Evolutionary conservation across 2,888 invertebrate genomes (phyloP), one percentile per base, ranked within the genome.

Genomic region (Notodonta dromedarius): DNA sequence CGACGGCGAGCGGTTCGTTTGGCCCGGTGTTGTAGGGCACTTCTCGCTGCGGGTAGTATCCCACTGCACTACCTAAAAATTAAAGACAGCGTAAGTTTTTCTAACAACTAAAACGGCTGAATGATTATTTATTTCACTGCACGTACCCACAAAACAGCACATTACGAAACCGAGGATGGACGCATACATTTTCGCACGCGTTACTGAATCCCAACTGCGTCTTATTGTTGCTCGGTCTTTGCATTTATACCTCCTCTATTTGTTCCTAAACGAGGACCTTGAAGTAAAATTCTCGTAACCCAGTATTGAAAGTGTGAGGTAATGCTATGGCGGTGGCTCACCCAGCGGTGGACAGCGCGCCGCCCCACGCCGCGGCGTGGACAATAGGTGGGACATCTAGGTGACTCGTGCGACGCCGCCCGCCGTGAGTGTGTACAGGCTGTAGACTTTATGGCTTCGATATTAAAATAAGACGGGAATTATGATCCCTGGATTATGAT

Each of bases 231-330:
- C 79, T 81, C 82, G 91, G 24, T 88, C 87, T 88, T 90, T 83
- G 84, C 84, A 88, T 93, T 93, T 93, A 93, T 93, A 93, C 91
- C 88, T 83, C 87, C 81, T 83, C 88, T 92, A 90, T 93, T 91
- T 92, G 84, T 86, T 89, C 88, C 93, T 84, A 91, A 91, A 90
- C 86, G 89, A 81, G 85, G 87, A 84, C 93, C 93, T 93, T 93
- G 93, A 90, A 88, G 90, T 86, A 91, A 91, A 91, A 90, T 93
- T 91, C 91, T 93, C 90, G 93, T 93, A 93, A 91, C 90, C 90
- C 90, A 91, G 91, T 93, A 93, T 93, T 89, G 93, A 87, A 88
- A 88, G 91, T 90, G 84, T 93, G 93, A 93, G 90, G 93, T 93
- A 93, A 93, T 89, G 84, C 79, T 77, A 77, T 73, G 77, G 82